These are phyloP conservation scores for Halesus radiatus DNA, from an alignment of 1,140 invertebrate species.

Conservation along the genomic window DNA sequence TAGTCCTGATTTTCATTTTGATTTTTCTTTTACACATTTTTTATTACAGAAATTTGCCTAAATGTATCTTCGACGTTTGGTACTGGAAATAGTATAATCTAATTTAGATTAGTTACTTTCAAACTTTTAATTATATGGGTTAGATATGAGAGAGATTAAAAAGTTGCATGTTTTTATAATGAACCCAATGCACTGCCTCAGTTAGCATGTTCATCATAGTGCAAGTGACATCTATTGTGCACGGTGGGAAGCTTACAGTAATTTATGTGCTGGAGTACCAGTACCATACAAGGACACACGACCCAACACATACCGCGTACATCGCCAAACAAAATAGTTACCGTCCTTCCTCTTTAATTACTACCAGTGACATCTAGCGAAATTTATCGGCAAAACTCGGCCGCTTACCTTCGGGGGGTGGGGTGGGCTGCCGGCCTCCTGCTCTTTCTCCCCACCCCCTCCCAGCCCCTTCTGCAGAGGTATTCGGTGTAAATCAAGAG, in stretches of 20 bases:
- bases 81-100: too few species aligned
- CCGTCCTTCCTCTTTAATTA: conserved; percentile 54
- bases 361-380: conserved; percentile 52
- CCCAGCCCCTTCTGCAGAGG: too few species aligned
- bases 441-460: too few species aligned
- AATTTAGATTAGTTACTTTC: too few species aligned
- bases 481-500: too few species aligned
- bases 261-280: conserved; percentile 13
- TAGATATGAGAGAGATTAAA: too few species aligned
- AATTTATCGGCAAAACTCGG: conserved; percentile 56
- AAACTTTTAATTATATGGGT: too few species aligned
- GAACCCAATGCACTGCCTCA: background rate
- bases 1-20: too few species aligned
- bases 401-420: background rate
- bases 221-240: conserved; percentile 28
- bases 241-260: background rate
- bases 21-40: too few species aligned
- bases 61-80: too few species aligned
- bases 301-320: conserved; percentile 23
- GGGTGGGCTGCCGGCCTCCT: background rate
- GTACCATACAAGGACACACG: background rate
- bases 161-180: background rate
- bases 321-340: conserved; percentile 35
- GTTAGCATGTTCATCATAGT: background rate
- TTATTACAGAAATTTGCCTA: too few species aligned